Evolutionary conservation across 2,888 invertebrate species (phyloP), one percentile per base, ranked within the genome.

Genomic region (Nomada fabriciana): DNA sequence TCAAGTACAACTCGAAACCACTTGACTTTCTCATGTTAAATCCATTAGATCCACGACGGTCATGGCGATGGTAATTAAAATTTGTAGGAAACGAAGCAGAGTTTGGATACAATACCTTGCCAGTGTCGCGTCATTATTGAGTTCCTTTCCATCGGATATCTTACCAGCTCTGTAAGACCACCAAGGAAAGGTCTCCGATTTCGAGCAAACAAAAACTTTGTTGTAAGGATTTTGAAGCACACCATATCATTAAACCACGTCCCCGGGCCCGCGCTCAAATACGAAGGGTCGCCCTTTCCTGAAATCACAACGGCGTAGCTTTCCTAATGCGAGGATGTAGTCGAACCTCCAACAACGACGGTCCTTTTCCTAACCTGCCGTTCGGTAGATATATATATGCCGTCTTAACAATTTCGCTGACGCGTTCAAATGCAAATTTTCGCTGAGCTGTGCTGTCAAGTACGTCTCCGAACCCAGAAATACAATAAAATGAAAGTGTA

Each of bases 281-380:
- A 63, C 59, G 65, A 70, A 74, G 87, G 86, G 81, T 82, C 76
- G 85, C 59, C 76, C 83, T 88, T 84, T 71, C 65, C 61, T 64
- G 77, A 60, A 68, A 83, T 88, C 84, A 65, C 80, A 65, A 72
- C 67, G 71, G 67, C 61, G 78, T 70, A 74, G 87, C 89, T 86
- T 81, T 88, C 84, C 80, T 76, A 80, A 84, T 87, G 87, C 67
- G 76, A 75, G 89, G 74, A 83, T 85, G 78, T 79, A 83, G 84
- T 76, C 72, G 85, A 82, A 73, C 67, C 80, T 80, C 73, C 63
- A 52, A 64, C 57, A 75, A 61, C 72, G 74, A 73, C 71, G 77
- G 74, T 67, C 50, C 71, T 71, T 83, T 69, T 81, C 64, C 47
- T 76, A 70, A 61, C 52, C 53, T 67, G 36, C 3, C 68, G n/a